A percentile compares a stretch with the other conserved stretches of the same genome.
phyloP scores from a whole-genome alignment of 2,113 vertebrate species.

The Thamnophis sirtalis region DNA sequence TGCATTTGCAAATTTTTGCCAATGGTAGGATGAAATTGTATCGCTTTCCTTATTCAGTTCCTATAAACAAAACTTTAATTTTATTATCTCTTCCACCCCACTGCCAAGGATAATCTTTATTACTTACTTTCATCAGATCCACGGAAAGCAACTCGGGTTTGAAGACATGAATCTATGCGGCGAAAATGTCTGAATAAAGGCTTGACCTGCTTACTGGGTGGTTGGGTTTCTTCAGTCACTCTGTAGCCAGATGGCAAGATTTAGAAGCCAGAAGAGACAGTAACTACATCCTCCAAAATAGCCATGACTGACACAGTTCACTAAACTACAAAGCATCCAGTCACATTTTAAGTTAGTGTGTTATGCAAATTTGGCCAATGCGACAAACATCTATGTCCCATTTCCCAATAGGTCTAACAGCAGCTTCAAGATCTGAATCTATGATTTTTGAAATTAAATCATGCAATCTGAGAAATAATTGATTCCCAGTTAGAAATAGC shows the following conservation, averaged over 20 bases:
- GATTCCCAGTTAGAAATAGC: no score
- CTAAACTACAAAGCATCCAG: background rate
- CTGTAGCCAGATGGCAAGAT: conserved; percentile 52
- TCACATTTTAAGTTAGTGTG: background rate
- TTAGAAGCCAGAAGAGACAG: background rate
- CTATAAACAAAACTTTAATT: background rate
- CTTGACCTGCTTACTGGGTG: conserved; percentile 85
- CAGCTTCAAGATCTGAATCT: no score
- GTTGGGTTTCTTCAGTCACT: conserved; percentile 82
- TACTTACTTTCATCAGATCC: conserved; percentile 93
- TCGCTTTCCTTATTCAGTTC: no score
- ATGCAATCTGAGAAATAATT: no score
- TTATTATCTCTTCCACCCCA: background rate
- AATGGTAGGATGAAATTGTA: background rate
- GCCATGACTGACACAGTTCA: background rate
- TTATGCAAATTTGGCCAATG: background rate
- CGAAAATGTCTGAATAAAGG: conserved; percentile 94
- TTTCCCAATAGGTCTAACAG: no score
- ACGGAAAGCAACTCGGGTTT: conserved; percentile 92
- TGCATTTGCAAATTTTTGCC: background rate
- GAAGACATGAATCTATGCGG: conserved; percentile 91
- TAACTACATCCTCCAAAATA: background rate
- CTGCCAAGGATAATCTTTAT: background rate
- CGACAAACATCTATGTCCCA: background rate
- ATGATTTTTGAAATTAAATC: no score